phyloP scores from a whole-genome alignment of 2,113 vertebrate genomes.

The Ammodytes marinus region DNA sequence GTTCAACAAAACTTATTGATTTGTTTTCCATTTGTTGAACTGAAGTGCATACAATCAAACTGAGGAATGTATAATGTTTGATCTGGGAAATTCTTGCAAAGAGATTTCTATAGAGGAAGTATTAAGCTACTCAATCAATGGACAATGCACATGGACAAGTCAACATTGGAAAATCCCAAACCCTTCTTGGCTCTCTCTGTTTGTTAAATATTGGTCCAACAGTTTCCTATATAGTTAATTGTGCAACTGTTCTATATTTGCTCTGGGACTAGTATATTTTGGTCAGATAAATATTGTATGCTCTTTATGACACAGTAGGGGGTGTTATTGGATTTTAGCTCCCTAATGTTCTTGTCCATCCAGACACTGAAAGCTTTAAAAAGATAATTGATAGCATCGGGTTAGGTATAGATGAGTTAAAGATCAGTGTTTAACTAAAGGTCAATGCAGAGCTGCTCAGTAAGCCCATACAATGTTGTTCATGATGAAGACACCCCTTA shows the following conservation, averaged over 20 bases:
- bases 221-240: neutral
- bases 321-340: constrained; percentile 33
- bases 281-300: neutral
- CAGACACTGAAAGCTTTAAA: constrained; percentile 21
- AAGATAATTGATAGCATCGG: constrained; percentile 23
- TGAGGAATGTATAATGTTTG: too few relatives aligned
- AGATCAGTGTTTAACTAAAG: neutral
- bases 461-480: neutral
- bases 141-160: neutral
- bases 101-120: neutral
- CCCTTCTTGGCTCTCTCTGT: neutral
- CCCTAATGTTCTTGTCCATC: neutral
- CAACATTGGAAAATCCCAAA: neutral
- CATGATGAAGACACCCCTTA: too few relatives aligned
- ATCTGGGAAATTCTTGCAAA: neutral
- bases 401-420: neutral
- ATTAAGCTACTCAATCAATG: neutral
- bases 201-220: neutral
- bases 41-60: too few relatives aligned
- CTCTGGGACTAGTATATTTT: neutral
- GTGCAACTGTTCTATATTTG: neutral
- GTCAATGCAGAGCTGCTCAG: neutral
- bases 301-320: neutral
- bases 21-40: neutral
- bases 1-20: neutral